Conservation (phyloP, 2,113 vertebrate species). For the Sebastes fasciatus region DNA sequence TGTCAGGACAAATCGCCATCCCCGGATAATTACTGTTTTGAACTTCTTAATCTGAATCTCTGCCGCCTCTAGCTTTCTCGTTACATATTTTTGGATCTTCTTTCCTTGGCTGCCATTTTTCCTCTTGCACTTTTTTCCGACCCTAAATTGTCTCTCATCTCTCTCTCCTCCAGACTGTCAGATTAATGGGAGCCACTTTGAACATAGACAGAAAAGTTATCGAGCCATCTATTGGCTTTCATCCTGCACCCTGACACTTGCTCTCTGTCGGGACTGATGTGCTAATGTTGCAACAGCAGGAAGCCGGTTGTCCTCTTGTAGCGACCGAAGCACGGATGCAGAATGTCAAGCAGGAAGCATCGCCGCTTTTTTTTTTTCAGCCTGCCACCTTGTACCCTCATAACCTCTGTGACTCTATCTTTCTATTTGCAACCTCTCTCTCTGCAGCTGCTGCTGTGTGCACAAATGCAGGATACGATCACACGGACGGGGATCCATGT, state of each 20-base stretch:
- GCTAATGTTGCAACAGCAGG: constrained; percentile 44
- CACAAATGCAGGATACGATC: constrained; percentile 16
- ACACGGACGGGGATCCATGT: background rate
- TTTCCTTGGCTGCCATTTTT: constrained; percentile 7
- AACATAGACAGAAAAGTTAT: constrained; percentile 52
- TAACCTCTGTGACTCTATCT: constrained; percentile 23
- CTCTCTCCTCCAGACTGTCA: constrained; percentile 39
- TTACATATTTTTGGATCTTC: constrained; percentile 39
- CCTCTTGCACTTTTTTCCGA: background rate
- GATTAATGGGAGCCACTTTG: constrained; percentile 60
- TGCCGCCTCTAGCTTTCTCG: constrained; percentile 41
- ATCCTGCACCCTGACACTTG: constrained; percentile 43
- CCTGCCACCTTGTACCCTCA: constrained; percentile 40
- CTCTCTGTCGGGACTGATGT: constrained; percentile 28
- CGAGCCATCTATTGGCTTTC: constrained; percentile 55
- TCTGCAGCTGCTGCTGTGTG: constrained; percentile 27
- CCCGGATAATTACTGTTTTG: constrained; percentile 80
- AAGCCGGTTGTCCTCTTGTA: constrained; percentile 34
- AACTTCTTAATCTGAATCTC: constrained; percentile 61
- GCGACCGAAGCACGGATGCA: constrained; percentile 16
- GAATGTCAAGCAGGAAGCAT: constrained; percentile 56
- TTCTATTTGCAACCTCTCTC: constrained; percentile 19
- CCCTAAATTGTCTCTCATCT: constrained; percentile 37
- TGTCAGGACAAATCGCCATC: constrained; percentile 85
- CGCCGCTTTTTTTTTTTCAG: background rate